Base-by-base conservation (phyloP, 2,888 invertebrate species). In the Sialis lutaria region DNA sequence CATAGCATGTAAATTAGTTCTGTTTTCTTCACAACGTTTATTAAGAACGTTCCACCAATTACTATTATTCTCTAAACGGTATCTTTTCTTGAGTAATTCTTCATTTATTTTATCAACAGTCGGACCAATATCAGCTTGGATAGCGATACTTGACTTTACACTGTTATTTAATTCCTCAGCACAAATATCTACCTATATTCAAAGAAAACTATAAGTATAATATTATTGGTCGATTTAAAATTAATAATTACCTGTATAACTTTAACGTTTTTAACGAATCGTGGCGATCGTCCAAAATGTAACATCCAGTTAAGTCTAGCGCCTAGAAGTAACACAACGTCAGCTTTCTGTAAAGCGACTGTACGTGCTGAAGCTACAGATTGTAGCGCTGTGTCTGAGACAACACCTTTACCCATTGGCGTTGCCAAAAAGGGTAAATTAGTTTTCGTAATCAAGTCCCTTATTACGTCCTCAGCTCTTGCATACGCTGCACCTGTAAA, bases 261-360 rank as follows among this genome's bases (percentile, higher is more conserved):
- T 69, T 91, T 89, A 5, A 90, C 90, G 58, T 85, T 72, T 1
- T 76, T 71, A 12, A 78, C 74, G 64, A 82, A 96, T 39, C 96
- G 69, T 1, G 95, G 96, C 12, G 85, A 68, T 47, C 82, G 78
- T 2, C 96, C 96, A 69, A 96, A 97, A 67, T 97, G 96, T 51
- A 97, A 72, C 68, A 97, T 96, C 97, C 97, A 97, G 68, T 97
- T 97, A 12, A 96, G 72, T 37, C 96, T 70, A 0, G 95, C 96
- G 0, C 96, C 96, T 37, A 93, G 64, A 44, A 95, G 66, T 4
- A 97, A 57, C 3, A 97, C 72, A 0, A 91, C 86, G 64, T 97
- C 96, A 0, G 92, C 87, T 54, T 88, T 76, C 56, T 82, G 79
- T 45, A 97, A 67, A 0, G 92, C 96, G 50, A 75, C 64, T 0